Base-by-base conservation (phyloP, 2,113 vertebrate genomes). In the Cyrtonyx montezumae region DNA sequence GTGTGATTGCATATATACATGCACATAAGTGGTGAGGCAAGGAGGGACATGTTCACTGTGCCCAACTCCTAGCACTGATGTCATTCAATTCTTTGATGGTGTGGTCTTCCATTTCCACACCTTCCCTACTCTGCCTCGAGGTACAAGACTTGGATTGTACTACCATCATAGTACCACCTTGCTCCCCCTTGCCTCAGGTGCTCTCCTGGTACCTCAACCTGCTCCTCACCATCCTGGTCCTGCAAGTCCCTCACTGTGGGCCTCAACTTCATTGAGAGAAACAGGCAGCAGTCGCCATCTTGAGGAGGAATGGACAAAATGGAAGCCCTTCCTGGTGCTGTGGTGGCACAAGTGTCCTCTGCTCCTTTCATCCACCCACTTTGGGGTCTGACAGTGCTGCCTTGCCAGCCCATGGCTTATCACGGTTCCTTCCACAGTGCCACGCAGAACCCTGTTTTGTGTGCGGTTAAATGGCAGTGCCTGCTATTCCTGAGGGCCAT, bases 361-460 rank as follows among this genome's bases (percentile, higher is more conserved):
- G 23, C 48, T 87, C 46, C 77, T 86, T 67, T 83, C 0, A 0
- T 63, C 77, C 61, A 18, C 56, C 37, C 66, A 0, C 30, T 37
- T 30, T 32, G 2, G 3, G 56, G 37, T 56, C 48, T 68, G 26
- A 59, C 77, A 70, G 22, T 0, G 2, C 56, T 36, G 82, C 18
- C 0, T n/a, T n/a, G 40, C 67, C 73, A 55, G 45, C n/a, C 73
- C 65, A 32, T 65, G 26, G 34, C 34, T 42, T 40, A 46, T 45
- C 69, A 8, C 23, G 9, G 68, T 51, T 58, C 66, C 43, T 49
- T 56, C 73, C 0, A 2, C 8, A 69, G 63, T 49, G 17, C 26
- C 0, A 1, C 1, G 0, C 16, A 40, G 37, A 59, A 19, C 37
- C 61, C 20, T 25, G 20, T 59, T 69, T 61, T 5, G 7, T 63